These are phyloP conservation scores for Zootoca vivipara DNA, from an alignment of 2,113 vertebrate species.

Conservation along the genomic window DNA sequence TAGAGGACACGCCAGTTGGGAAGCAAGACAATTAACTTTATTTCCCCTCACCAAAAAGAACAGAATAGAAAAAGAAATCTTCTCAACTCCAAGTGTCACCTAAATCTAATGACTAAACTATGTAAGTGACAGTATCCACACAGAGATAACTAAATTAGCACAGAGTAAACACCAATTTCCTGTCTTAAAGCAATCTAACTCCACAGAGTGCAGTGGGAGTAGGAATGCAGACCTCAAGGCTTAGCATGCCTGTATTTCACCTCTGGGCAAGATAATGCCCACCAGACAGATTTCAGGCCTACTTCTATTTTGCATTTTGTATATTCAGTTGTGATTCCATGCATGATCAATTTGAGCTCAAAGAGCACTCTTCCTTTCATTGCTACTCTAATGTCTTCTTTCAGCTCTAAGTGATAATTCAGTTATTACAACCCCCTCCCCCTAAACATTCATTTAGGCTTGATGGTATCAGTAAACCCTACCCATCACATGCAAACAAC, in stretches of 20 bases:
- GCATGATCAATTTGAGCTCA: not conserved
- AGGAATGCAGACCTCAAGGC: not conserved
- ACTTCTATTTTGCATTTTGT: not conserved
- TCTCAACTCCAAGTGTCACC: not conserved
- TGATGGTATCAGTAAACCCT: not conserved
- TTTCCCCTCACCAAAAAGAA: not conserved
- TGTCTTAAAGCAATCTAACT: not conserved
- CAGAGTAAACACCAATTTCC: not conserved
- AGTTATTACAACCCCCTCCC: too few species aligned
- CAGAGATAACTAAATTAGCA: not conserved
- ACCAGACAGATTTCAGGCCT: not conserved
- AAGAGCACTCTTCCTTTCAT: not conserved
- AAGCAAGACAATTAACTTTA: not conserved
- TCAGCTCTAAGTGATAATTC: too few species aligned
- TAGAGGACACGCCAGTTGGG: not conserved
- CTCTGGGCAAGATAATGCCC: not conserved
- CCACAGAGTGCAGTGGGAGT: not conserved
- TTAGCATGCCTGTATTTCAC: not conserved
- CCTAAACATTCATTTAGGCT: not conserved
- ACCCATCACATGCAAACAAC: not conserved
- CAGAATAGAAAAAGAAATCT: not conserved
- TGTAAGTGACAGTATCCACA: not conserved
- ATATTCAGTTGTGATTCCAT: not conserved
- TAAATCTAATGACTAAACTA: not conserved
- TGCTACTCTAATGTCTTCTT: too few species aligned